Base-by-base conservation (phyloP, 2,797 vertebrate species). In the Silurus aristotelis region DNA sequence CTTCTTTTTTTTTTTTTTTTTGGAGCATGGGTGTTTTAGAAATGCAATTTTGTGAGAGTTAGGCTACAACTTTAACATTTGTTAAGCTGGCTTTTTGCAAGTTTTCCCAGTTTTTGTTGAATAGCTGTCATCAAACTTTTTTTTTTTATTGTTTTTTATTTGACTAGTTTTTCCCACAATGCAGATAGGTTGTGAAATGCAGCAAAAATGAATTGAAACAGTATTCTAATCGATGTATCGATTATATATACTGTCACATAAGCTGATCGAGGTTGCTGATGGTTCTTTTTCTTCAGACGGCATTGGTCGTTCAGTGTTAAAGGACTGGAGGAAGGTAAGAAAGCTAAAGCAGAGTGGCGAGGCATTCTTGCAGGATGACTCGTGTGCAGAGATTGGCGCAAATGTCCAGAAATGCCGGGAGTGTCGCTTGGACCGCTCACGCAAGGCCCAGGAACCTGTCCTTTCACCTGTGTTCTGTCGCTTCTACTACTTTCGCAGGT, bases 401-500 rank as follows among this genome's bases (percentile, higher is more conserved):
- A 99, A 98, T 87, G 92, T 99, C 87, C 98, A 99, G 90, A 99
- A 99, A 91, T 99, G 98, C 92, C 90, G 98, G 67, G 98, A 99
- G 93, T 99, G 98, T 89, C 95, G 98, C 56, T 94, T 98, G 84
- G 90, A 99, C 87, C 97, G 98, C 87, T 98, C 94, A 91, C 98
- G 97, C 91, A 99, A 98, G 90, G 95, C 97, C 70, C 97, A 99
- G 89, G 98, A 99, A 90, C 94, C 97, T 0, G 90, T 95, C 75
- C 96, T 98, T 86, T 99, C 98, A 0, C 98, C 98, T 0, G 98
- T 99, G 25, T 99, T 99, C 91, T 99, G 98, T 87, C 96, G 98
- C 87, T 99, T 99, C 95, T 99, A 99, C 94, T 99, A 99, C 92
- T 99, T 99, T 90, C 96, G 98, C 90, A 93, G 98, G 98, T 99